Evolutionary conservation across 1,140 invertebrate genomes (phyloP).

Genomic region (Zeugodacus cucurbitae): DNA sequence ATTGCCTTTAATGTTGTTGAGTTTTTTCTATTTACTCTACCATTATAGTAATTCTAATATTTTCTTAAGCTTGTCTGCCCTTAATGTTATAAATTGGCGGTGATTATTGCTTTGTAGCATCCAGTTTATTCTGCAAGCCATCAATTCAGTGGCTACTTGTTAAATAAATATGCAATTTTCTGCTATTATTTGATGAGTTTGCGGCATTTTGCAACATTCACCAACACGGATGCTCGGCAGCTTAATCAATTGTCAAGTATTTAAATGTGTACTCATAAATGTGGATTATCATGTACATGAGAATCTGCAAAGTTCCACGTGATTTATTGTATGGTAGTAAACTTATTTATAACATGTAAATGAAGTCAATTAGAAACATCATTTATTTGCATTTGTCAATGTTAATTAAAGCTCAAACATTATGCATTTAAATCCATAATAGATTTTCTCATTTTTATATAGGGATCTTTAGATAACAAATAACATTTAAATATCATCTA

Average conservation of each 20-base stretch:
- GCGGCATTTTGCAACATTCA: not conserved
- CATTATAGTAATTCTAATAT: not conserved
- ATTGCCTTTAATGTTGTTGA: not conserved
- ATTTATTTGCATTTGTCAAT: too few relatives aligned
- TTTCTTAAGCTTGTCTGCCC: not conserved
- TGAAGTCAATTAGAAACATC: too few relatives aligned
- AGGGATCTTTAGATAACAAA: too few relatives aligned
- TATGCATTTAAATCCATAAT: too few relatives aligned
- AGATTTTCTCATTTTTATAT: too few relatives aligned
- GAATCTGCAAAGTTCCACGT: too few relatives aligned
- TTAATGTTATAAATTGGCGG: not conserved
- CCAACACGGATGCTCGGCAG: not conserved
- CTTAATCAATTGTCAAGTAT: not conserved
- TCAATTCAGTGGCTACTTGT: not conserved
- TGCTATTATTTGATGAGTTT: not conserved
- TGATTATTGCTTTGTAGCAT: not conserved
- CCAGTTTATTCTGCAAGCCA: not conserved
- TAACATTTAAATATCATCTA: too few relatives aligned
- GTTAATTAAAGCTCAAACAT: too few relatives aligned
- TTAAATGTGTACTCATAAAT: too few relatives aligned
- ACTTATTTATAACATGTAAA: too few relatives aligned
- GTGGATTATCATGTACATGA: too few relatives aligned
- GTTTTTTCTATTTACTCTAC: not conserved
- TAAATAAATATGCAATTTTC: not conserved
- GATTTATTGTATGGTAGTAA: too few relatives aligned